Base-by-base conservation (phyloP, 2,113 vertebrate species). In the Picathartes gymnocephalus region DNA sequence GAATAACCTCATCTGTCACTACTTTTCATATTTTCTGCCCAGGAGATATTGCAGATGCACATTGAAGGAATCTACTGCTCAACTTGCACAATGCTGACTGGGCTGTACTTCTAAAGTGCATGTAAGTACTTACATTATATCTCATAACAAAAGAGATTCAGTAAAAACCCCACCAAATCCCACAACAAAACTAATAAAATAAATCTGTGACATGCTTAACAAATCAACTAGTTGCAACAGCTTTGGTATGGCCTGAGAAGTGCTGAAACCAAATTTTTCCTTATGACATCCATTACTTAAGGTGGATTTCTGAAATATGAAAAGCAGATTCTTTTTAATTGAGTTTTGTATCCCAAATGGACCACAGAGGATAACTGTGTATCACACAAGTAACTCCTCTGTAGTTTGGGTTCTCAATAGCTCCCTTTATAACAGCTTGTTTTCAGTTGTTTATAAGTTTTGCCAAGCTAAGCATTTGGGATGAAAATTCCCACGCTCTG, bases 401-500 rank as follows among this genome's bases (percentile, higher is more conserved):
- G n/a, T 33, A 97, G 89, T 25, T 53, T 28, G 28, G 50, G 23
- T 79, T 76, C 65, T 72, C 76, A 79, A 3, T 1, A 91, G 53
- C 47, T 87, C 11, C 50, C n/a, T 87, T 85, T 58, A 25, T 27
- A 85, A 79, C 18, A 53, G 7, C 50, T 79, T 89, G 53, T 79
- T 93, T 87, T 50, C 44, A 92, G 54, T 42, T 60, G n/a, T 48
- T 87, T 79, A 72, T 42, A 87, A 72, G 57, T 91, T 95, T 92
- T 91, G 77, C 86, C 78, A 91, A 85, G 80, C 70, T 57, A 91
- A 95, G 88, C 90, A 89, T 84, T 76, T 39, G 53, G 37, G 66
- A 93, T 87, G 48, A 95, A 96, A 95, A 91, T 93, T 93, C 91
- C 45, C 77, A 85, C 69, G 93, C 48, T 91, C 65, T 72, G 22